Evolutionary conservation across 2,113 vertebrate genomes (phyloP), one percentile per base, ranked within the genome.

Genomic region (Myiopsitta monachus): DNA sequence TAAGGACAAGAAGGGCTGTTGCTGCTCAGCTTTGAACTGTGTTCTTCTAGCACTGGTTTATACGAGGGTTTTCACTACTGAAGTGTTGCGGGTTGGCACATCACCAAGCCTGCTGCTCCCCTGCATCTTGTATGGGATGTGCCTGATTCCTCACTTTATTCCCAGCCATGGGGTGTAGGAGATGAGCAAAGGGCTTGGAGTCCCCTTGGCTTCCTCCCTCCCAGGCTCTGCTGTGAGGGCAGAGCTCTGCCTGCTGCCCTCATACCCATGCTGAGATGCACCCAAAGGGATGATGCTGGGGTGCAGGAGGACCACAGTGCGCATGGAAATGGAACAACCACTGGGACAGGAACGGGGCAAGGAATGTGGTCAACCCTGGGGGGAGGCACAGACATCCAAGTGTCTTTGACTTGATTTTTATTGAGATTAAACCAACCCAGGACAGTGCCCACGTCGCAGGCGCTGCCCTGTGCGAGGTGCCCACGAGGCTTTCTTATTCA

Each of bases 201-300:
- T 21, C 10, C 38, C 18, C 17, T n/a, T 18, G 18, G 39, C 6
- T 30, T 72, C 30, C 24, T 36, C 30, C 33, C 13, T 74, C 21
- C 31, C 3, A 57, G 39, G 39, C 67, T 78, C n/a, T 5, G 6
- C 18, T 3, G 10, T 2, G 6, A 18, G 18, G 38, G 36, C 52
- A 49, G 61, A 31, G 54, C 33, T 79, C 24, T n/a, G 57, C 33
- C 0, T 1, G 18, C 28, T 62, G 54, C 27, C 15, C 23, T 43
- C 6, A 0, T 7, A 7, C 19, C 4, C 2, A 8, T 1, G 0
- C 27, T 63, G 28, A 0, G 6, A 41, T 26, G 55, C 13, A 0
- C 11, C 14, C 26, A 7, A 52, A 75, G 14, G n/a, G 41, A 44
- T 22, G 0, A 0, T 36, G 46, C 36, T 52, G 39, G 66, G 54